A percentile compares a stretch with the other conserved stretches of the same genome.
Conservation (phyloP, 2,888 invertebrate genomes). For the Muscina levida region DNA sequence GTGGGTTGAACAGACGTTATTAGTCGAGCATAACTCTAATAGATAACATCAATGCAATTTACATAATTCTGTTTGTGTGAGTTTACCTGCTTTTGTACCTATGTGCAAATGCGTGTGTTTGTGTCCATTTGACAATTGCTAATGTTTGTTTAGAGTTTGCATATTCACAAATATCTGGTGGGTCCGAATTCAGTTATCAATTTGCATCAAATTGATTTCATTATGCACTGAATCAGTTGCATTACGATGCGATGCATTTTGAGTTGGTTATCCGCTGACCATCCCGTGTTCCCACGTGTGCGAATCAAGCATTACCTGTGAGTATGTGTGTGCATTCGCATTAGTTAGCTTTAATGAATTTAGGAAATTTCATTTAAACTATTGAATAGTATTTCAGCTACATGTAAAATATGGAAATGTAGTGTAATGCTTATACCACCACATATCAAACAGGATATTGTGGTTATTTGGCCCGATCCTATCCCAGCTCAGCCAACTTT, state of each 20-base stretch:
- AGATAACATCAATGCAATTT: slow-evolving; percentile 46
- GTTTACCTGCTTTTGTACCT: not conserved
- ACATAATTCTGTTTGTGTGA: slow-evolving; percentile 42
- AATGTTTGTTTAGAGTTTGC: slow-evolving; percentile 43
- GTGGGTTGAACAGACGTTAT: no score
- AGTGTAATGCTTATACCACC: no score
- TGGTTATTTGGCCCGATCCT: not conserved
- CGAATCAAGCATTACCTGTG: no score
- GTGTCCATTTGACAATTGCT: not conserved
- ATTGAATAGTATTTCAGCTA: no score
- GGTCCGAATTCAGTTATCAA: slow-evolving; percentile 45
- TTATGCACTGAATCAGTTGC: slow-evolving; percentile 25
- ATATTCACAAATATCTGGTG: slow-evolving; percentile 31
- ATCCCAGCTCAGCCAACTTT: not conserved
- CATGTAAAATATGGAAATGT: no score
- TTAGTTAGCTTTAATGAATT: no score
- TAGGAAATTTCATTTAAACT: no score
- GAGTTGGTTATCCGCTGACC: no score
- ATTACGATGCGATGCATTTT: not conserved
- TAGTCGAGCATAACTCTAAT: slow-evolving; percentile 12
- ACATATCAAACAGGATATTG: no score
- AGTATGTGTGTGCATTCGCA: no score
- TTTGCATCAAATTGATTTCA: slow-evolving; percentile 53
- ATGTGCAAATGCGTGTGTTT: slow-evolving; percentile 4
- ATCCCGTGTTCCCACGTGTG: no score